Evolutionary conservation across 2,888 invertebrate species (phyloP), one percentile per base, ranked within the genome.

Genomic region (Barypeithes pellucidus): DNA sequence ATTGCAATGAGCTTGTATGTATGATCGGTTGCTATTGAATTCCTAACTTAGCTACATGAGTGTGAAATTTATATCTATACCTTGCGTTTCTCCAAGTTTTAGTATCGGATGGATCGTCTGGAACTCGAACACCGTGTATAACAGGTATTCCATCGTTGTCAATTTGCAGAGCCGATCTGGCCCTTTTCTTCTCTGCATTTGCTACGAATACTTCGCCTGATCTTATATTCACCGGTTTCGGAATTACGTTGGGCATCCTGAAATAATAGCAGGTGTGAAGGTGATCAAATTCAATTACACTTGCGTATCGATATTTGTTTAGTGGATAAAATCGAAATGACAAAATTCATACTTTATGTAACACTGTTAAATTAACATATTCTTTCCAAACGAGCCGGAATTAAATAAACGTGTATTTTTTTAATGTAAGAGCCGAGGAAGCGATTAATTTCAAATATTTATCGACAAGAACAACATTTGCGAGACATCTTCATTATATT

Each of bases 71-170:
- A n/a, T n/a, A n/a, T n/a, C n/a, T 16, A 1, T 67, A 74, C 74
- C 74, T 89, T 0, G 95, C 96, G 85, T 96, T 96, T 67, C 96
- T 89, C 95, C 95, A 96, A 0, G 92, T 93, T 83, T 94, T 93
- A 0, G 78, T 78, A 77, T 91, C 92, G 81, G 95, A 94, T 60
- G 92, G 91, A 78, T 95, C 94, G 81, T 96, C 96, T 0, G 95
- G 95, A 45, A 95, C 92, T 71, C 95, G 89, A 0, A 94, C 90
- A 0, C 95, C 95, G 65, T 94, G 93, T 54, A 96, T 93, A 61
- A 95, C 91, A 0, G 95, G 94, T 24, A 94, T 92, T 0, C 93
- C 93, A 79, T 94, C 93, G 5, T 88, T 86, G 61, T 91, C 93
- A 1, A 93, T 82, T 8, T 91, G 89, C 75, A 93, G 86, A 5